Evolutionary conservation across 1,140 invertebrate genomes (phyloP), one percentile per base, ranked within the genome.

Genomic region (Drusus annulatus): DNA sequence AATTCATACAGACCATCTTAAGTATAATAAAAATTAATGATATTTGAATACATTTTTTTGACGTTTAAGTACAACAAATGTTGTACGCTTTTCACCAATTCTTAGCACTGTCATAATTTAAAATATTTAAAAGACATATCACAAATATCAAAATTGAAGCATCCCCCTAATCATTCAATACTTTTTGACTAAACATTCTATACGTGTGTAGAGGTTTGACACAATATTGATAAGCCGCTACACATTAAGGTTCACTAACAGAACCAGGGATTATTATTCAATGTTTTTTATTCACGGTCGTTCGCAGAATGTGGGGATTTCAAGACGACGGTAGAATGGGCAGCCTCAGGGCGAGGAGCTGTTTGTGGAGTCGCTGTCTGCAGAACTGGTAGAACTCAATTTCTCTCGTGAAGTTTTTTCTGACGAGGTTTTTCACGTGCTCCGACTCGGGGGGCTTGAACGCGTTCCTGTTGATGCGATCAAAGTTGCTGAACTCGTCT

Each of bases 341-440:
- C 65, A 92, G 87, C 85, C 93, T 90, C 6, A 96, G 88, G 0
- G 95, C 95, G 45, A 94, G 88, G 80, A 95, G 91, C 86, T 97
- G 96, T 86, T 93, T 92, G 84, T 97, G 93, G 8, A 98, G 88
- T 84, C 96, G 90, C 86, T 97, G 95, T 84, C 93, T 93, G 85
- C 96, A 97, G 85, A 97, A 98, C 85, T 97, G 94, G 87, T 97
- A 98, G 86, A 98, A 97, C 86, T 97, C 96, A 21, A 97, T 96
- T 89, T 98, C 96, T 75, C 94, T 91, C 0, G 96, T 97, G 85
- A 98, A 96, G 86, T 97, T 97, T 58, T 91, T 91, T 80, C 95
- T 90, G 0, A 97, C 95, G n/a, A 97, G 93, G 25, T 97, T 92
- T 87, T 97, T 97, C 0, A 97, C 93, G 85, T 94, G 93, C 84